phyloP scores from a whole-genome alignment of 2,113 vertebrate species.

The Phycodurus eques region DNA sequence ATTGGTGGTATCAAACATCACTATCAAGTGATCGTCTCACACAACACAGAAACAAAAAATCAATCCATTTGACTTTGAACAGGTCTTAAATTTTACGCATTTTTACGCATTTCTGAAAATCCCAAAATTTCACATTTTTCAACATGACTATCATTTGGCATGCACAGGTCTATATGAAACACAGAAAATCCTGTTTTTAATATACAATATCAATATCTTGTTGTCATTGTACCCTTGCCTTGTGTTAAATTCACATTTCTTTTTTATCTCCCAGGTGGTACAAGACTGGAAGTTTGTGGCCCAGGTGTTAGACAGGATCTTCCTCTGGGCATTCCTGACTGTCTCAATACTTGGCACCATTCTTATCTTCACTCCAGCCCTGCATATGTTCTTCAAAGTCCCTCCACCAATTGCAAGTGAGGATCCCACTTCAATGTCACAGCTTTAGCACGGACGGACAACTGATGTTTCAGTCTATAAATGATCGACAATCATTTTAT shows the following conservation, averaged over 20 bases:
- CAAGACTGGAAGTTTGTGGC: constrained; percentile 98
- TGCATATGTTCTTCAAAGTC: constrained; percentile 81
- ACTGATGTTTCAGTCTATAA: neutral
- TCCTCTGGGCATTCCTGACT: constrained; percentile 90
- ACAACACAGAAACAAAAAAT: neutral
- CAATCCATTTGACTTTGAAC: neutral
- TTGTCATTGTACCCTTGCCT: neutral
- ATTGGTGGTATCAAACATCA: neutral
- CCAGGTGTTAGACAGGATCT: constrained; percentile 93
- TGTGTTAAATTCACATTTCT: neutral
- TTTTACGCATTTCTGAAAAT: too few relatives aligned
- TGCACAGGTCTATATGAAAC: neutral
- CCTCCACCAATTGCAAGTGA: constrained; percentile 50
- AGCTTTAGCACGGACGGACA: constrained; percentile 11
- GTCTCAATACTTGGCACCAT: constrained; percentile 85
- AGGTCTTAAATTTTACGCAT: neutral
- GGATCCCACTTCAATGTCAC: constrained; percentile 39
- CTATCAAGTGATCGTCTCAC: neutral
- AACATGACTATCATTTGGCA: too few relatives aligned
- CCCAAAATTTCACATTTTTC: too few relatives aligned
- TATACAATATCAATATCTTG: neutral
- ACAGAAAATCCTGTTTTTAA: neutral
- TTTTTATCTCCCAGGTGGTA: constrained; percentile 77
- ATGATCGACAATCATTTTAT: neutral
- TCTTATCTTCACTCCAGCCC: constrained; percentile 92